These are phyloP conservation scores for Diadumene lineata DNA, from an alignment of 92 coral and sea anemone species.

Conservation along the genomic window DNA sequence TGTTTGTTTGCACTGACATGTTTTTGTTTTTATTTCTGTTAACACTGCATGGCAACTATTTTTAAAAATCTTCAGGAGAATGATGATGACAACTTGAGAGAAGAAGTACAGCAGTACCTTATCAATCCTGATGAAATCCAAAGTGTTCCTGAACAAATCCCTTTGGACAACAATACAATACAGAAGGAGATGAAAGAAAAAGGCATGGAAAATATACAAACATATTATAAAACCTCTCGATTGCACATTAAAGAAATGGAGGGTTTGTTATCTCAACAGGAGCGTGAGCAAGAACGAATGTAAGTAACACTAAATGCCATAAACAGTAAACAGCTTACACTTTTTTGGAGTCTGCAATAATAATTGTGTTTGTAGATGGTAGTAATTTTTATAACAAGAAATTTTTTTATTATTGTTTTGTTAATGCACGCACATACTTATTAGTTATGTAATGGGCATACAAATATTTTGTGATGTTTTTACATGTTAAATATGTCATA, in stretches of 20 bases:
- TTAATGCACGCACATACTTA: too few relatives aligned
- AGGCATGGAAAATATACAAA: conserved; percentile 75
- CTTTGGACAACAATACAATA: conserved; percentile 19
- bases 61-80: background rate
- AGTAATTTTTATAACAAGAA: too few relatives aligned
- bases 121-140: conserved; percentile 31
- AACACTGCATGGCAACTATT: too few relatives aligned
- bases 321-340: too few relatives aligned
- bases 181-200: conserved; percentile 55
- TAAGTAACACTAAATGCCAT: conserved; percentile 53
- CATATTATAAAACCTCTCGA: conserved; percentile 69
- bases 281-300: conserved; percentile 73
- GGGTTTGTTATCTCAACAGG: conserved; percentile 64
- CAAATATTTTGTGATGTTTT: too few relatives aligned
- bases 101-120: conserved; percentile 22
- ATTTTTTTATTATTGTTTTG: too few relatives aligned
- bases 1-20: too few relatives aligned
- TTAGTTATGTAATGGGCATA: too few relatives aligned
- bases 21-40: too few relatives aligned
- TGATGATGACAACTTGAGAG: conserved; percentile 9
- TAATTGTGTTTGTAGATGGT: too few relatives aligned
- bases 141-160: background rate
- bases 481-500: too few relatives aligned
- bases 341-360: too few relatives aligned
- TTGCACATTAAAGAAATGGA: conserved; percentile 79